Evolutionary conservation across 2,113 vertebrate genomes (phyloP).

Genomic region (Leuciscus idus): DNA sequence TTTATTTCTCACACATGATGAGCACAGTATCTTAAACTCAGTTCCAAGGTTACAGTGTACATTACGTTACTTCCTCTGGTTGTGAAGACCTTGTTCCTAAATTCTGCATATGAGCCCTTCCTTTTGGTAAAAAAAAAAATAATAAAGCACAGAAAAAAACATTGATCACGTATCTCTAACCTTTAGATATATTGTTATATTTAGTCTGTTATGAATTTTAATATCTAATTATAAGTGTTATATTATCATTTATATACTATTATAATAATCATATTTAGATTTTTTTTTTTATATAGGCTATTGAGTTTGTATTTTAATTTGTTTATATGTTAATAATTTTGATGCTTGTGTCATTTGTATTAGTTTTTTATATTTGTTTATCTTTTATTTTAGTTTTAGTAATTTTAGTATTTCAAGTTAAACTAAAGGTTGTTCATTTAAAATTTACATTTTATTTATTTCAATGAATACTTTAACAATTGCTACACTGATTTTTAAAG

Average conservation of each 20-base stretch:
- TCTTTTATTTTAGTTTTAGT: not conserved
- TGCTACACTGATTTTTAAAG: not conserved
- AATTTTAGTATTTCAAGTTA: not conserved
- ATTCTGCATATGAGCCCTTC: not conserved
- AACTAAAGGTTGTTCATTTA: not conserved
- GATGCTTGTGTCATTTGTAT: not conserved
- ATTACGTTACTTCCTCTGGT: not conserved
- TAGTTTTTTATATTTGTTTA: not conserved
- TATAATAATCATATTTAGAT: not conserved
- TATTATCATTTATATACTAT: not conserved
- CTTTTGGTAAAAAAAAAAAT: not conserved
- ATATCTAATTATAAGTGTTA: not conserved
- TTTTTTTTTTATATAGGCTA: not conserved
- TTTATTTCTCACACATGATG: not conserved
- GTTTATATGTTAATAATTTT: not conserved
- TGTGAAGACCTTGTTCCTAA: not conserved
- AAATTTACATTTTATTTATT: not conserved
- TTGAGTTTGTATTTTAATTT: not conserved
- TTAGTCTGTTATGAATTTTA: not conserved
- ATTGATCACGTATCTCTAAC: not conserved
- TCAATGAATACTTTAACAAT: not conserved
- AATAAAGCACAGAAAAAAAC: no score
- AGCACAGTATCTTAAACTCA: not conserved
- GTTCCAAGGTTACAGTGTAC: constrained; percentile 2
- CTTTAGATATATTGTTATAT: not conserved